These are phyloP conservation scores for Chromoteleia sp. DNA, from an alignment of 2,888 invertebrate genomes.

Conservation along the genomic window DNA sequence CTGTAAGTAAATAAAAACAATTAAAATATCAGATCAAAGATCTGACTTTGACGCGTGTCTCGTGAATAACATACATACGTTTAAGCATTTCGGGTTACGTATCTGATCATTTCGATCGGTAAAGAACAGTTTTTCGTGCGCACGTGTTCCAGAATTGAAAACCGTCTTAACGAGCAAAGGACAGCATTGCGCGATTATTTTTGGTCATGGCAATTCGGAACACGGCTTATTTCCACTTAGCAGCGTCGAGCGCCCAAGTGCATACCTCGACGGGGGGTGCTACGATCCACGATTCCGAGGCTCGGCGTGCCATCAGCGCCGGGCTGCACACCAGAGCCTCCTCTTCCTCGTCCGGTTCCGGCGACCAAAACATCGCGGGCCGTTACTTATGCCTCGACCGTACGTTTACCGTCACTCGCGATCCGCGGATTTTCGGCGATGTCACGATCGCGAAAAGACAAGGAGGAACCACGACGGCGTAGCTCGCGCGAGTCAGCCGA, in stretches of 20 bases:
- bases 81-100: too few species aligned
- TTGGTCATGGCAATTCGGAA: conserved; percentile 19
- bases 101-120: too few species aligned
- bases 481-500: conserved; percentile 2
- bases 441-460: too few species aligned
- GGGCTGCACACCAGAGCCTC: conserved; percentile 95
- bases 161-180: background rate
- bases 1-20: too few species aligned
- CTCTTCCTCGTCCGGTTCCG: conserved; percentile 92
- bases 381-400: conserved; percentile 70
- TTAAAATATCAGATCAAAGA: too few species aligned
- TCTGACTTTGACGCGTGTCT: too few species aligned
- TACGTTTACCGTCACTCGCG: conserved; percentile 30
- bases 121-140: too few species aligned
- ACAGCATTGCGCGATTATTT: conserved; percentile 23
- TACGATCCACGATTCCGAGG: conserved; percentile 96
- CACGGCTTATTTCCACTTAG: conserved; percentile 23
- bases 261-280: conserved; percentile 94
- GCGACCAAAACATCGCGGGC: conserved; percentile 89
- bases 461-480: conserved; percentile 8
- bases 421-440: background rate
- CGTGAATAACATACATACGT: too few species aligned
- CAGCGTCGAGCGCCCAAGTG: conserved; percentile 16
- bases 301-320: conserved; percentile 93
- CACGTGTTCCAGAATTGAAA: background rate